These are phyloP conservation scores for Carcharodon carcharias DNA, from an alignment of 2,797 vertebrate genomes.

Conservation along the genomic window DNA sequence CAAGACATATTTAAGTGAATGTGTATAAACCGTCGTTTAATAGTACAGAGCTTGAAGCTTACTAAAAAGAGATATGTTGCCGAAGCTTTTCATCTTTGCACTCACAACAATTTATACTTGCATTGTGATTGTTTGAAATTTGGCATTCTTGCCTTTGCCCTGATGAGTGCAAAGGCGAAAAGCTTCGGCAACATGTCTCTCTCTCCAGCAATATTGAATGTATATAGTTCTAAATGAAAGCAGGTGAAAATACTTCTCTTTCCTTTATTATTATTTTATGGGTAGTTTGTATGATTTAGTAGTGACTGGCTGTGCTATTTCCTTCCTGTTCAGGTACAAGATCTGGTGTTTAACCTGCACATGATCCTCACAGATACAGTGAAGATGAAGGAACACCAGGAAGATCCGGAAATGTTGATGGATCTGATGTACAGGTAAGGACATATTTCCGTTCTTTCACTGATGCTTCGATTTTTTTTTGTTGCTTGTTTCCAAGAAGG, in stretches of 20 bases:
- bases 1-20: background rate
- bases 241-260: background rate
- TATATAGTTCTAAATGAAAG: background rate
- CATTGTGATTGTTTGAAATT: background rate
- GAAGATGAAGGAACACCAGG: constrained; percentile 90
- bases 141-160: background rate
- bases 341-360: constrained; percentile 86
- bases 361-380: constrained; percentile 91
- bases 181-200: no score
- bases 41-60: background rate
- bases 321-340: constrained; percentile 67
- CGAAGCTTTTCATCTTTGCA: no score
- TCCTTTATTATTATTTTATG: background rate
- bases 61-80: background rate
- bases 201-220: background rate
- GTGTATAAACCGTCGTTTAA: background rate
- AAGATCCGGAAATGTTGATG: constrained; percentile 87
- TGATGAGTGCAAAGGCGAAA: background rate
- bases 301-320: background rate
- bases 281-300: background rate
- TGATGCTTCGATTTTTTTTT: background rate
- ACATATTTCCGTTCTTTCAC: background rate
- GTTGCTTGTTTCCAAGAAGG: background rate
- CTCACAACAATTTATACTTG: no score
- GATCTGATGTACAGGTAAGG: constrained; percentile 86